phyloP scores from a whole-genome alignment of 2,113 vertebrate species.

The Carettochelys insculpta region DNA sequence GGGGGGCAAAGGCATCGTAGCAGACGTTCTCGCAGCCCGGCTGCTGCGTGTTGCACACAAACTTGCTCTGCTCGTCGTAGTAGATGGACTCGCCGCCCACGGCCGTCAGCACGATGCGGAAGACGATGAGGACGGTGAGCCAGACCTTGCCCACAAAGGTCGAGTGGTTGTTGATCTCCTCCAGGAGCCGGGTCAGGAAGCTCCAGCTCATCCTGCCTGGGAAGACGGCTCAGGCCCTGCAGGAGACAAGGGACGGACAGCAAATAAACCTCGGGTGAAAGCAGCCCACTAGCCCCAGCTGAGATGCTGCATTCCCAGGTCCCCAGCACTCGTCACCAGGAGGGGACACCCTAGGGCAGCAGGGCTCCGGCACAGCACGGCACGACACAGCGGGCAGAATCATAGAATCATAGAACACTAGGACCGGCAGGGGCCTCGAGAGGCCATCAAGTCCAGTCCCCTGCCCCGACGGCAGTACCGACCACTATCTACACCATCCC shows the following conservation, averaged over 20 bases:
- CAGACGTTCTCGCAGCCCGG: constrained; percentile 91
- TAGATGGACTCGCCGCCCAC: constrained; percentile 92
- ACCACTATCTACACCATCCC: no score
- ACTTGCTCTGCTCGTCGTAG: constrained; percentile 91
- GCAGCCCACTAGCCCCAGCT: fast-evolving
- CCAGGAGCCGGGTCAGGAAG: constrained; percentile 87
- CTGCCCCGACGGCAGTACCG: no score
- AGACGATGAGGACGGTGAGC: constrained; percentile 87
- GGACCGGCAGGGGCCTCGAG: no score
- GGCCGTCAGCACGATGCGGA: constrained; percentile 89
- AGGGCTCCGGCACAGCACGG: neutral
- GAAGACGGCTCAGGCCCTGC: constrained; percentile 32
- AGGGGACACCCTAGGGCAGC: neutral
- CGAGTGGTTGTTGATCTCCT: constrained; percentile 93
- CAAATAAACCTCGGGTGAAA: neutral
- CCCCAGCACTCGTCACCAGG: neutral
- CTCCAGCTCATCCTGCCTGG: constrained; percentile 89
- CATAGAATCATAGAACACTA: no score
- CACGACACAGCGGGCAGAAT: no score
- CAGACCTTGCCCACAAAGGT: constrained; percentile 93
- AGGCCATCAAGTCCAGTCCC: no score
- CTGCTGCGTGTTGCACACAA: constrained; percentile 89
- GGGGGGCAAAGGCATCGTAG: constrained; percentile 86
- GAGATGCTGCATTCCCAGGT: neutral
- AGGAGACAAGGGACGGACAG: neutral